Conservation (phyloP, 2,113 vertebrate species). For the Protomyctophum bolini region DNA sequence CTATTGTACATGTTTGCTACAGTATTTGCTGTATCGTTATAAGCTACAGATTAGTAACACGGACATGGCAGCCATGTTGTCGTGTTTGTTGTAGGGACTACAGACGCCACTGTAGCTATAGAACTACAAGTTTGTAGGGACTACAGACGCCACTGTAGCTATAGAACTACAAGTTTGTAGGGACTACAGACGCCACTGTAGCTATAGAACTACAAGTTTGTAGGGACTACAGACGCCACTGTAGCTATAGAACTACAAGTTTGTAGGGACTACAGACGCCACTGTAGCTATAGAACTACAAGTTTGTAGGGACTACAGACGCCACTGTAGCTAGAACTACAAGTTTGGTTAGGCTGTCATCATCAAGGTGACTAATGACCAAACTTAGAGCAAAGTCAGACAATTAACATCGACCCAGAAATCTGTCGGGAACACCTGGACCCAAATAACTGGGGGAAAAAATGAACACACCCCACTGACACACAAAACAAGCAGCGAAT, state of each 20-base stretch:
- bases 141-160: constrained; percentile 1
- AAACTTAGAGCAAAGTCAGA: background rate
- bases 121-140: background rate
- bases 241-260: background rate
- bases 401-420: too few species aligned
- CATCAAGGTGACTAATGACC: background rate
- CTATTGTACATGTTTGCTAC: constrained; percentile 49
- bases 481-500: too few species aligned
- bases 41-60: constrained; percentile 38
- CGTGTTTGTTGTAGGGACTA: constrained; percentile 1
- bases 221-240: constrained; percentile 1
- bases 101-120: background rate
- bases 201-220: background rate
- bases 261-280: constrained; percentile 1
- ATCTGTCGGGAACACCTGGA: too few species aligned
- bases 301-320: background rate
- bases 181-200: constrained; percentile 4
- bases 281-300: background rate
- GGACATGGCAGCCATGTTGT: background rate
- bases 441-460: too few species aligned
- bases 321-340: background rate
- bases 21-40: constrained; percentile 40
- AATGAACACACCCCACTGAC: too few species aligned
- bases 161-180: background rate
- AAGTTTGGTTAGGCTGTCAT: background rate